Evolutionary conservation across 37 sponge, comb jelly and placozoan species (phyloP).

Genomic region (Haliclona indistincta): DNA sequence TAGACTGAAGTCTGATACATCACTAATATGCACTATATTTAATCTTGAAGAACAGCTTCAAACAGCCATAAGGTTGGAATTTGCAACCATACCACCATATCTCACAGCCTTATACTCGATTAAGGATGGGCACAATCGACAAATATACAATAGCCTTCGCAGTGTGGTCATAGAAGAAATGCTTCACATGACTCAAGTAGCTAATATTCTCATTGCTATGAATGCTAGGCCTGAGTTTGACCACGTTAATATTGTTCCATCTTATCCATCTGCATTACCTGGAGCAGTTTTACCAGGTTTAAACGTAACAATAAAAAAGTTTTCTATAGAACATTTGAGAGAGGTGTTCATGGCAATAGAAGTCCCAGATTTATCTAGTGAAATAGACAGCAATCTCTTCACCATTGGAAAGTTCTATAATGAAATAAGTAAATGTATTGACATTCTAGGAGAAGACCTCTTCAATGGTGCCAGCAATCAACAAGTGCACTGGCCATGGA

Average conservation of each 20-base stretch:
- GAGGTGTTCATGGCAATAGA: slow-evolving; percentile 54
- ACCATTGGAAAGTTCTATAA: slow-evolving; percentile 70
- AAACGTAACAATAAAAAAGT: slow-evolving; percentile 9
- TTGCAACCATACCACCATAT: slow-evolving; percentile 58
- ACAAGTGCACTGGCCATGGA: slow-evolving; percentile 47
- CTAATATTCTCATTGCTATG: slow-evolving; percentile 55
- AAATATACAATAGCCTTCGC: slow-evolving; percentile 24
- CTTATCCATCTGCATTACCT: slow-evolving; percentile 38
- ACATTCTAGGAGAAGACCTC: slow-evolving; percentile 8
- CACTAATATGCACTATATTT: background rate
- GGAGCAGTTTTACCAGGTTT: slow-evolving; percentile 48
- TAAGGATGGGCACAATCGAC: slow-evolving; percentile 31
- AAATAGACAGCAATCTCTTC: background rate
- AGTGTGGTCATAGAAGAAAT: slow-evolving; percentile 58
- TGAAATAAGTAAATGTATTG: slow-evolving; percentile 40
- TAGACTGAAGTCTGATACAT: background rate
- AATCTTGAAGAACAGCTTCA: slow-evolving; percentile 33
- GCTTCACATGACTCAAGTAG: slow-evolving; percentile 57
- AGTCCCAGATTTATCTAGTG: slow-evolving; percentile 7
- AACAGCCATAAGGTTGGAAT: slow-evolving; percentile 45
- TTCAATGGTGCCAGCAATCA: background rate
- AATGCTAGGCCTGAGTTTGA: slow-evolving; percentile 37
- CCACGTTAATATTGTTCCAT: slow-evolving; percentile 2
- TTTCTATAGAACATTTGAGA: slow-evolving; percentile 11
- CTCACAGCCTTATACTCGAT: slow-evolving; percentile 57